Base-by-base conservation (phyloP, 2,797 vertebrate species). In the Dendrocincla fuliginosa region DNA sequence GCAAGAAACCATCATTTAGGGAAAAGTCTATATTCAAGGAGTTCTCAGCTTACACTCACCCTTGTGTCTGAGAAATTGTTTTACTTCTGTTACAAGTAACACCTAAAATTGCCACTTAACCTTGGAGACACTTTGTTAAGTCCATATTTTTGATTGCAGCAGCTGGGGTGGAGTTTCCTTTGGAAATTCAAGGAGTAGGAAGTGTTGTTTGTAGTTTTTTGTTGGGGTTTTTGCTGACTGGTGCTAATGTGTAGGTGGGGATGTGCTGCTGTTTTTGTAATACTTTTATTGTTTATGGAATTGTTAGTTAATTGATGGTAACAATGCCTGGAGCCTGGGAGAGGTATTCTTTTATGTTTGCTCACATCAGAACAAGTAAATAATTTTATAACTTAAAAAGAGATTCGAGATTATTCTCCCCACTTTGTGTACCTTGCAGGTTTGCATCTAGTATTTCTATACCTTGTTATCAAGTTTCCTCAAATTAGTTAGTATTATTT, bases 281-380 rank as follows among this genome's bases (percentile, higher is more conserved):
- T 96, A 89, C 90, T 95, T 97, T 95, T 94, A 96, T 96, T 96
- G 95, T 96, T 96, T 95, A 92, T 96, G 81, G 93, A 96, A 96
- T 95, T 97, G 96, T 89, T 95, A 84, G 84, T 90, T 95, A 96
- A 95, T 97, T 96, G 90, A 87, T 80, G 76, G 83, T 95, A 96
- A 90, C 93, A 94, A 94, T 95, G 91, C 96, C 94, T 93, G 90
- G 90, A 95, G 96, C 94, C 81, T 91, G 85, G 93, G 94, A 91
- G 95, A 96, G 96, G 93, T 85, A 82, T 86, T 95, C 96, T 95
- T 96, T 95, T 95, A 94, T 96, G 93, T 95, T 91, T 95, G 93
- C 68, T 97, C 89, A 90, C 89, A 90, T 93, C 69, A 89, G 95
- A 87, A 88, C 86, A 90, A 95, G 91, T 91, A 95, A 95, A 93